phyloP scores from a whole-genome alignment of 1,140 invertebrate genomes.

The Bradynema listronoti region DNA sequence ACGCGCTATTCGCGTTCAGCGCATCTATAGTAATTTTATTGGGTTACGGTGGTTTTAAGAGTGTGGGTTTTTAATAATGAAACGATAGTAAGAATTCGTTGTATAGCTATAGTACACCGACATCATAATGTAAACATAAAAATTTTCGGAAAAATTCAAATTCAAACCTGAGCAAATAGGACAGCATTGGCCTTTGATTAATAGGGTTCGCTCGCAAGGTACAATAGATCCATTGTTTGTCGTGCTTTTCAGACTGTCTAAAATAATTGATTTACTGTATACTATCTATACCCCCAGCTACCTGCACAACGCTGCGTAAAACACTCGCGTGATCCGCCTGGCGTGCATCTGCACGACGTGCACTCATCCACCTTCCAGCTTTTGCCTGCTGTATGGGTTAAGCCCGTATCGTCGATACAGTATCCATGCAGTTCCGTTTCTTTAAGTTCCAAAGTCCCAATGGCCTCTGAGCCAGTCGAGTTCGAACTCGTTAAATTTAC shows the following conservation, averaged over 20 bases:
- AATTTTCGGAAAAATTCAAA: neutral
- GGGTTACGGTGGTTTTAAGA: too few species aligned
- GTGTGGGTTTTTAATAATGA: too few species aligned
- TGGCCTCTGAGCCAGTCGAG: too few species aligned
- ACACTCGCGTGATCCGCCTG: slow-evolving; percentile 1
- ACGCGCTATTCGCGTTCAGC: too few species aligned
- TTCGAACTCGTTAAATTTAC: neutral
- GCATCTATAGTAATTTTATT: too few species aligned
- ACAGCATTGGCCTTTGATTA: slow-evolving; percentile 31
- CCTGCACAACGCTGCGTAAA: slow-evolving; percentile 8
- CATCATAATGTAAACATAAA: too few species aligned
- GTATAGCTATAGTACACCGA: too few species aligned
- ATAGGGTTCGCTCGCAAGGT: slow-evolving; percentile 16
- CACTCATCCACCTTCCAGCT: slow-evolving; percentile 28
- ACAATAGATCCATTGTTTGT: neutral
- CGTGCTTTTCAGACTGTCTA: slow-evolving; percentile 6
- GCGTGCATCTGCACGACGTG: slow-evolving; percentile 22
- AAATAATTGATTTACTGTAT: too few species aligned
- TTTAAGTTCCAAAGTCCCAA: too few species aligned
- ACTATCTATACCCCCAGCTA: neutral
- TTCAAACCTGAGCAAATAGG: slow-evolving; percentile 33
- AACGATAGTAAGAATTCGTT: too few species aligned
- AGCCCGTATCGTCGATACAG: slow-evolving; percentile 26
- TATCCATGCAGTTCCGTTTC: too few species aligned
- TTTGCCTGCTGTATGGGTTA: slow-evolving; percentile 2